Evolutionary conservation across 1,140 invertebrate genomes (phyloP).

Genomic region (Nautilus pompilius): DNA sequence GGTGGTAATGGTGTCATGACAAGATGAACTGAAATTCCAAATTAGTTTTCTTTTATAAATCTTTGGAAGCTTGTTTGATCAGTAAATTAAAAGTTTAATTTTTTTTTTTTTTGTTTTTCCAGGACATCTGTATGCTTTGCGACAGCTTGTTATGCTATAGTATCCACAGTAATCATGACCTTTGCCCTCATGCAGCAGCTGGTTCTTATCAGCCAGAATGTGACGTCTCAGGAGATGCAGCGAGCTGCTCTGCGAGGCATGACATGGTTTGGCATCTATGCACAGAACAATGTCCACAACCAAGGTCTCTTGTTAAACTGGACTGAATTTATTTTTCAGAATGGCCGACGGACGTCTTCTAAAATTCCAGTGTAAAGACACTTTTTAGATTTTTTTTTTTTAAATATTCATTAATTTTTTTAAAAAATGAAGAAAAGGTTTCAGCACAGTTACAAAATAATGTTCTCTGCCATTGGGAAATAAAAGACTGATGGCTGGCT

Average conservation of each 20-base stretch:
- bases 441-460: no score
- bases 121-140: slow-evolving; percentile 41
- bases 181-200: slow-evolving; percentile 37
- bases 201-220: slow-evolving; percentile 45
- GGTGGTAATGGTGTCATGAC: no score
- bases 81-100: no score
- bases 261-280: slow-evolving; percentile 18
- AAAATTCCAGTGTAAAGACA: slow-evolving; percentile 10
- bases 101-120: slow-evolving; percentile 11
- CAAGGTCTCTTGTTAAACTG: slow-evolving; percentile 40
- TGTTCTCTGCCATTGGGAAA: no score
- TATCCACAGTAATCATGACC: slow-evolving; percentile 21
- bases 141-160: slow-evolving; percentile 24
- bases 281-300: slow-evolving; percentile 35
- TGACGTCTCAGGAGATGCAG: slow-evolving; percentile 44
- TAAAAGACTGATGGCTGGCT: no score
- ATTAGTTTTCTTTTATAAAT: no score
- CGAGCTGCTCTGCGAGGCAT: slow-evolving; percentile 18
- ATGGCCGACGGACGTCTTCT: slow-evolving; percentile 9
- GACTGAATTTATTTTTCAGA: slow-evolving; percentile 29
- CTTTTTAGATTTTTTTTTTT: no score
- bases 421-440: no score
- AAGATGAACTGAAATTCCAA: no score
- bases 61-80: no score
- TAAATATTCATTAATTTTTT: no score